Conservation (phyloP, 1,140 invertebrate genomes). For the Tachypleus tridentatus region DNA sequence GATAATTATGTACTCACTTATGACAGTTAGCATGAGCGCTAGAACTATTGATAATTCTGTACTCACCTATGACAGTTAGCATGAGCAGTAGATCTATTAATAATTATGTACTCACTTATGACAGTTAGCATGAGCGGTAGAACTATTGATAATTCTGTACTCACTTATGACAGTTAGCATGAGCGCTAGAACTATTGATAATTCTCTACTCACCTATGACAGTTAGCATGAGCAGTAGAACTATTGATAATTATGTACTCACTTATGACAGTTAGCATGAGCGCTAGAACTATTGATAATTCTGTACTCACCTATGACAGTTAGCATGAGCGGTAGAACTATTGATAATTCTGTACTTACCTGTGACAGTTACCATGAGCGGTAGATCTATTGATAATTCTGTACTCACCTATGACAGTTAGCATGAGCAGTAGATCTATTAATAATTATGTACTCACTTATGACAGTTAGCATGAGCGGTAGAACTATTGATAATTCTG, state of each 20-base stretch:
- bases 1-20: constrained; percentile 8
- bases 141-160: neutral
- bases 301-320: constrained; percentile 16
- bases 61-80: constrained; percentile 19
- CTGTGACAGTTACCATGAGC: constrained; percentile 15
- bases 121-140: constrained; percentile 10
- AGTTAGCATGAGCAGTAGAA: constrained; percentile 4
- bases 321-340: constrained; percentile 4
- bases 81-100: neutral
- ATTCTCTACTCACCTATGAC: constrained; percentile 15
- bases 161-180: constrained; percentile 18
- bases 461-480: constrained; percentile 14
- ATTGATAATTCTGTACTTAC: constrained; percentile 5
- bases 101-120: constrained; percentile 11
- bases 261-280: constrained; percentile 18
- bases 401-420: constrained; percentile 16
- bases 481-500: no score
- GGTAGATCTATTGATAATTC: no score
- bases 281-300: no score
- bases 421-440: constrained; percentile 1
- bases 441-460: constrained; percentile 6
- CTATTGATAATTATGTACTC: neutral
- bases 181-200: no score
- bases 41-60: no score
- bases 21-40: constrained; percentile 11